Base-by-base conservation (phyloP, 2,797 vertebrate genomes). In the Smutsia gigantea region DNA sequence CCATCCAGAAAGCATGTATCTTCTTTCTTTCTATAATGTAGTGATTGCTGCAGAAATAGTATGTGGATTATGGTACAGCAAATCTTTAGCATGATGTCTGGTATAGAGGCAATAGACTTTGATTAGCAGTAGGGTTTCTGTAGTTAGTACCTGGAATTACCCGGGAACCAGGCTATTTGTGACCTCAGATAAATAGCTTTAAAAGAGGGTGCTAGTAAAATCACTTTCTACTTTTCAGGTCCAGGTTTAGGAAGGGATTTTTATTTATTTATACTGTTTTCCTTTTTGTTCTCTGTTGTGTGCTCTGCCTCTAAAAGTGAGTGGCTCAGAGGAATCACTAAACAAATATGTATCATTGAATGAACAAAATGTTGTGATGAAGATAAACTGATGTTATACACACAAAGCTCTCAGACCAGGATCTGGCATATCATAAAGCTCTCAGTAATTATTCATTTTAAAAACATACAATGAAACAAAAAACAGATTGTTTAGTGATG, bases 391-490 rank as follows among this genome's bases (percentile, higher is more conserved):
- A 15, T 7, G n/a, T 18, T 0, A 14, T 23, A 4, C 17, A 13
- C 11, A 4, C 12, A 68, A 74, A 81, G 27, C 27, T 68, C 7
- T 34, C n/a, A 37, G 10, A n/a, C 12, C 0, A 49, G 59, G 34
- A 34, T 15, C 27, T n/a, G 27, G 39, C 1, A 6, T 2, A 29
- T 4, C 4, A 0, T n/a, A 64, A 46, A 63, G 34, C 57, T 5
- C 37, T 93, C 10, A 17, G 34, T 0, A 85, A 53, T 17, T 61
- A 51, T 2, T 39, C 15, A 12, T 68, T 61, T 17, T 9, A 78
- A 72, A 89, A 90, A 39, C 17, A 27, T 25, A 53, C 9, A 29
- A 8, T 37, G 19, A 92, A 83, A 34, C 42, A 55, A 71, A 71
- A 90, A 71, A 14, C 10, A 42, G 79, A 85, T 15, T 0, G 0